Evolutionary conservation across 1,140 invertebrate species (phyloP), one percentile per base, ranked within the genome.

Genomic region (Drosophila auraria): DNA sequence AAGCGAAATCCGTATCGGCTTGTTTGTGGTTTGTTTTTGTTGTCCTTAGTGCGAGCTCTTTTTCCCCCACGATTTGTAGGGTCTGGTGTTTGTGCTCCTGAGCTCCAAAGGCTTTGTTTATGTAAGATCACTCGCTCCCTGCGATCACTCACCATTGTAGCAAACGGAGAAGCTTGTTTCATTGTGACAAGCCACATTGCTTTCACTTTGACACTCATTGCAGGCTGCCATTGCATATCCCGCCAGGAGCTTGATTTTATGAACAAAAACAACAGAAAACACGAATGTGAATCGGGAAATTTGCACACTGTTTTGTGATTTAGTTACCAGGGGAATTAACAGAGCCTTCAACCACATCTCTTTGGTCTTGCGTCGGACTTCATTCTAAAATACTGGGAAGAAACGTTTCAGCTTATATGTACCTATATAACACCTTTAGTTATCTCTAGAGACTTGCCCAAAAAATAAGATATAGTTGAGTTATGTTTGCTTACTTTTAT

Each of bases 401-500:
- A 61, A 60, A 65, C 64, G 57, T 47, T 56, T 45, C 57, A 49
- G 17, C 57, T 68, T 78, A 44, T 78, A 78, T 78, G 23, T 44
- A 53, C 17, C 30, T 78, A 78, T 78, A 30, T 44, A 53, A 17
- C 30, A 56, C 51, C 12, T 69, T 49, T 25, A 38, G 33, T 68
- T 77, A 75, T 75, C 72, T 75, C 53, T 61, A 42, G 47, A 60
- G 64, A 33, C 25, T 68, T 36, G 66, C 50, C 68, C 30, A 73
- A 73, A 73, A 72, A 72, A 17, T 36, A 50, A 17, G 36, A 73
- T 47, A 72, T 73, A 56, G 38, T 65, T 66, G 40, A 44, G 38
- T 53, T 61, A 68, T 78, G 57, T 68, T 61, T 78, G 54, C 44
- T 78, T 59, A 64, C 62, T 60, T 86, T 87, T 87, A 87, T 87